phyloP scores from a whole-genome alignment of 2,888 invertebrate species.

The Parapristionchus giblindavisi region DNA sequence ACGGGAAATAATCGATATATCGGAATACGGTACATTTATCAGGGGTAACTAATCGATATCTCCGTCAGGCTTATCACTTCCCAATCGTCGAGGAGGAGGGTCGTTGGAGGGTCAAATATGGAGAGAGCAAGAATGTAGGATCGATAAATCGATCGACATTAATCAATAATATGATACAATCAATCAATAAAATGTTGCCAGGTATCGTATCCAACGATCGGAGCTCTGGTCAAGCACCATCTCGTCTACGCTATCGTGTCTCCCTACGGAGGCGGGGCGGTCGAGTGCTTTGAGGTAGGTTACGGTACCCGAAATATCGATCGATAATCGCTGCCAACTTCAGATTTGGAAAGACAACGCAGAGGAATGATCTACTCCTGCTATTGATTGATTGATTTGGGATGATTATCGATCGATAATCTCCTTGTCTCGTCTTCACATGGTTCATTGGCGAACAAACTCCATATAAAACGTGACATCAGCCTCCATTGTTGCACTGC shows the following conservation, averaged over 20 bases:
- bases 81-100: constrained; percentile 28
- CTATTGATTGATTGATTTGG: too few species aligned
- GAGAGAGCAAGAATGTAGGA: constrained; percentile 17
- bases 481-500: too few species aligned
- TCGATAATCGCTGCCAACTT: too few species aligned
- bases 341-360: too few species aligned
- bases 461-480: too few species aligned
- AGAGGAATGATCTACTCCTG: too few species aligned
- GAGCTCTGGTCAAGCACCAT: constrained; percentile 13
- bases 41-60: not conserved
- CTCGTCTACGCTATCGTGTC: constrained; percentile 18
- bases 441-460: too few species aligned
- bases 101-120: constrained; percentile 28
- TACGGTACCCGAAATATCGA: too few species aligned
- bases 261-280: constrained; percentile 7
- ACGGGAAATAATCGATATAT: not conserved
- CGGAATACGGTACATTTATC: constrained; percentile 4
- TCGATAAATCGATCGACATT: not conserved
- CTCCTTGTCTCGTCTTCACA: too few species aligned
- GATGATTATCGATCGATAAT: too few species aligned
- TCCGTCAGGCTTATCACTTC: constrained; percentile 30
- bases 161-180: constrained; percentile 9
- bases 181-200: not conserved
- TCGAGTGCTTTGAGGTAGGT: constrained; percentile 32
- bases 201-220: constrained; percentile 9